These are phyloP conservation scores for Albula goreensis DNA, from an alignment of 2,113 vertebrate species.

Conservation along the genomic window DNA sequence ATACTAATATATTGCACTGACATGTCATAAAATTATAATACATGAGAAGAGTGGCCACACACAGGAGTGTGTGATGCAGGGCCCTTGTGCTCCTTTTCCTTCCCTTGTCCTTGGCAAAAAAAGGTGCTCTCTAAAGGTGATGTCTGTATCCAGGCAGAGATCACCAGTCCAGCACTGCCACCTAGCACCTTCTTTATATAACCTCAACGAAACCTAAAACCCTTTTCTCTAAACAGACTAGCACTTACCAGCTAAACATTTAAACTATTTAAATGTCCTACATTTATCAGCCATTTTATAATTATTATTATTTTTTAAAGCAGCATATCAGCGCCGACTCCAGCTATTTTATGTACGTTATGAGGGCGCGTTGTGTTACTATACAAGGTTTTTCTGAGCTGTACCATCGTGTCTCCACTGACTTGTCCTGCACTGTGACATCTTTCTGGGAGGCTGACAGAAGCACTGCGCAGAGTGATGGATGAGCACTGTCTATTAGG, in stretches of 20 bases:
- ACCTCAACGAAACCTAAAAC: neutral
- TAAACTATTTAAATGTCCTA: neutral
- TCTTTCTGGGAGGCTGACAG: conserved; percentile 64
- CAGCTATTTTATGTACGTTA: neutral
- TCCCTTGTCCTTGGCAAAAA: neutral
- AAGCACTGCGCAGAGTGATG: conserved; percentile 65
- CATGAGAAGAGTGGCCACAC: neutral
- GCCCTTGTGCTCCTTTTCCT: neutral
- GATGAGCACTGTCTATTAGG: conserved; percentile 72
- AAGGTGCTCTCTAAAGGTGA: neutral
- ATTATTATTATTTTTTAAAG: no score
- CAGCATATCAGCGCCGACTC: neutral
- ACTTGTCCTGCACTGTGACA: conserved; percentile 57
- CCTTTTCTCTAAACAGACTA: neutral
- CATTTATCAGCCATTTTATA: no score
- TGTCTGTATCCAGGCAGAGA: neutral
- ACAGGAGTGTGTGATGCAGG: neutral
- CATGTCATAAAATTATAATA: neutral
- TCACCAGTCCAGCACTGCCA: conserved; percentile 23
- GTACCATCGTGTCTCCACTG: conserved; percentile 38
- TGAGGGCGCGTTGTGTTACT: neutral
- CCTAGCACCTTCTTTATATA: conserved; percentile 11
- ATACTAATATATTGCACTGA: neutral
- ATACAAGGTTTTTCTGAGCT: neutral
- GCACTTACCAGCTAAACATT: neutral